Conservation (phyloP, 2,888 invertebrate species). For the Tillus elongatus region DNA sequence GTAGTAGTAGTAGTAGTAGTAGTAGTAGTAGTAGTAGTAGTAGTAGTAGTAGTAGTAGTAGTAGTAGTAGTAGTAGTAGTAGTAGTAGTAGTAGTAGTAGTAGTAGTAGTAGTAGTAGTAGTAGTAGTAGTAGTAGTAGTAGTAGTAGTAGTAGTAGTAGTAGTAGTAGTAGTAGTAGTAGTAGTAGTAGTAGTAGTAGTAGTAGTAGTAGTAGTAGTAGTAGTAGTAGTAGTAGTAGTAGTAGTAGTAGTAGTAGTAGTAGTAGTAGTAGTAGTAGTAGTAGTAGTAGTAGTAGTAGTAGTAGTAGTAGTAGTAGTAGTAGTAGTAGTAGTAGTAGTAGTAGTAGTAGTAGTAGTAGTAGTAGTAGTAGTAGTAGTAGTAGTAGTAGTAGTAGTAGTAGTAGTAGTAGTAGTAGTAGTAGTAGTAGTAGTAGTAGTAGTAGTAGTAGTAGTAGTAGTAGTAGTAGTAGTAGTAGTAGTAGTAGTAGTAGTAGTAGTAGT, state of each 20-base stretch:
- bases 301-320: slow-evolving; percentile 3
- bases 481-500: slow-evolving; percentile 3
- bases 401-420: slow-evolving; percentile 3
- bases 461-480: slow-evolving; percentile 3
- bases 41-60: slow-evolving; percentile 3
- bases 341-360: slow-evolving; percentile 3
- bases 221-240: slow-evolving; percentile 3
- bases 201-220: slow-evolving; percentile 3
- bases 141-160: slow-evolving; percentile 3
- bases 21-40: slow-evolving; percentile 3
- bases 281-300: slow-evolving; percentile 3
- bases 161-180: slow-evolving; percentile 3
- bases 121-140: slow-evolving; percentile 3
- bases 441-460: slow-evolving; percentile 3
- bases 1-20: slow-evolving; percentile 3
- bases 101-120: slow-evolving; percentile 3
- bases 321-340: slow-evolving; percentile 3
- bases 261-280: slow-evolving; percentile 3
- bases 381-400: slow-evolving; percentile 3
- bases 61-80: slow-evolving; percentile 3
- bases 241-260: slow-evolving; percentile 3
- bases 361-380: slow-evolving; percentile 3
- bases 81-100: slow-evolving; percentile 3
- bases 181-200: slow-evolving; percentile 3
- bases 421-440: slow-evolving; percentile 3